Evolutionary conservation across 2,888 invertebrate genomes (phyloP).

Genomic region (Notodonta ziczac): DNA sequence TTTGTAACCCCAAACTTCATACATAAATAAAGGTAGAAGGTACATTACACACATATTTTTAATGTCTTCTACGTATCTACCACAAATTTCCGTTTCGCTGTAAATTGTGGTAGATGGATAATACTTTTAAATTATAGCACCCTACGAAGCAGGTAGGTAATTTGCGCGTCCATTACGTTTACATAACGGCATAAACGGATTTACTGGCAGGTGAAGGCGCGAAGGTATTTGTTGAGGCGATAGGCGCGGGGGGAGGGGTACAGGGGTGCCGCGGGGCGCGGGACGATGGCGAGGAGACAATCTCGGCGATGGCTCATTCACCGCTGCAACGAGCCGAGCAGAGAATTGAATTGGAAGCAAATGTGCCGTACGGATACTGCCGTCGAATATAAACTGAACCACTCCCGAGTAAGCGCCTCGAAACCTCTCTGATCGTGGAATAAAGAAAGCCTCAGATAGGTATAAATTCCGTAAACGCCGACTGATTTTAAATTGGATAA

Average conservation of each 20-base stretch:
- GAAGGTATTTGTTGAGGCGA: conserved; percentile 44
- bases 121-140: conserved; percentile 38
- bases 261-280: conserved; percentile 31
- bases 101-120: conserved; percentile 21
- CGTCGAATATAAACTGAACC: conserved; percentile 76
- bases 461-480: conserved; percentile 45
- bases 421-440: conserved; percentile 57
- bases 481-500: conserved; percentile 40
- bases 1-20: too few species aligned
- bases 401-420: conserved; percentile 57
- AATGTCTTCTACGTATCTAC: too few species aligned
- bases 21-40: too few species aligned
- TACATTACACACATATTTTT: too few species aligned
- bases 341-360: conserved; percentile 82
- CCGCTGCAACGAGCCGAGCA: conserved; percentile 76
- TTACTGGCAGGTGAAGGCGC: conserved; percentile 47
- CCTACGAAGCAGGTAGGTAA: conserved; percentile 42
- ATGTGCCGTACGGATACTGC: conserved; percentile 75
- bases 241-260: conserved; percentile 7
- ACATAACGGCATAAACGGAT: conserved; percentile 47
- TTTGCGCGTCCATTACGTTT: conserved; percentile 47
- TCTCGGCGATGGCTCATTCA: conserved; percentile 79
- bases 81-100: conserved; percentile 14
- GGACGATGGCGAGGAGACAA: conserved; percentile 74
- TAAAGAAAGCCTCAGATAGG: conserved; percentile 50